Evolutionary conservation across 1,140 invertebrate genomes (phyloP), one percentile per base, ranked within the genome.

Genomic region (Leptinotarsa defecta): DNA sequence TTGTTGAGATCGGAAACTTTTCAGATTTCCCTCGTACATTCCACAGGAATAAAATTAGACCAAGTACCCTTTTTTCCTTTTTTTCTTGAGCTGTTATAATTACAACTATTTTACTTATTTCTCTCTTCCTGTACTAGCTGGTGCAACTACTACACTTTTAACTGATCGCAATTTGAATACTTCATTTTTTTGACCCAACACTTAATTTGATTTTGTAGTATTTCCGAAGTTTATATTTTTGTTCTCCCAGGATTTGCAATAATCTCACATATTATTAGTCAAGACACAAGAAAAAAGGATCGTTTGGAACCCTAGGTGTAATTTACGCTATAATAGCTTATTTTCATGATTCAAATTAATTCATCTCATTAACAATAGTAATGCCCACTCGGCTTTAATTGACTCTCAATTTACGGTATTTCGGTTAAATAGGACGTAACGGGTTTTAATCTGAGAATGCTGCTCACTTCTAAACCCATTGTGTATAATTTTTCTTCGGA

Each of bases 201-300:
- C 8, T 43, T 11, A 43, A 11, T 43, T 43, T 43, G 34, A 43
- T 11, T 34, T 86, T 93, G 92, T 90, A 91, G 92, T 0, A 92
- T 94, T 77, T 91, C 91, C 49, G 91, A 93, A 89, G 91, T 93
- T 79, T 93, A 94, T 87, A 92, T 94, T 91, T 85, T 90, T 87
- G 91, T 91, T 88, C 81, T 90, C 80, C 88, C 88, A 13, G 88
- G 88, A 86, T 91, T 91, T 87, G 90, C 88, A 34, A 88, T 91
- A 86, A 89, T 91, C 11, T 43, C 8, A 43, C 8, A 43, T 43
- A 11, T 43, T 43, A 43, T 43, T 4, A 43, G 34, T 43, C 34
- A 43, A 43, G 6, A 11, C 11, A 43, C 1, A 43, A 43, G 34
- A 43, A 43, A 43, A 43, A 43, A 43, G 8, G 34, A 43, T 43